A percentile compares a stretch with the other conserved stretches of the same genome.
Conservation (phyloP, 2,888 invertebrate species). For the Temnothorax rugatulus region DNA sequence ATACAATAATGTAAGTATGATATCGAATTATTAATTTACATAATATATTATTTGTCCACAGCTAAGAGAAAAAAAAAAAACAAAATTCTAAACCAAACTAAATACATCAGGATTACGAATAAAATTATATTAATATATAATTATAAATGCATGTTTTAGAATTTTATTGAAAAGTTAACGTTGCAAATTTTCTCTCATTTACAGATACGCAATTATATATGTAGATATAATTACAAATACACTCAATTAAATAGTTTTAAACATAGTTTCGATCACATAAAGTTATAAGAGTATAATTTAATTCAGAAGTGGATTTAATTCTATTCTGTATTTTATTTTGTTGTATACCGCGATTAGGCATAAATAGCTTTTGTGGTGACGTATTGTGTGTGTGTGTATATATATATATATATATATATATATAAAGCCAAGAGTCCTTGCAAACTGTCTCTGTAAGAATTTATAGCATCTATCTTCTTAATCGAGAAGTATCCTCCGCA, state of each 20-base stretch:
- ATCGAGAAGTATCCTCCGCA: constrained; percentile 74
- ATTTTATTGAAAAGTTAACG: background rate
- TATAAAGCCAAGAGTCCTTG: constrained; percentile 62
- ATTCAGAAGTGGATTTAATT: background rate
- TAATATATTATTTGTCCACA: constrained; percentile 6
- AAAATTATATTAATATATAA: background rate
- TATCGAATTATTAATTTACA: background rate
- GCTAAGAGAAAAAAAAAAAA: background rate
- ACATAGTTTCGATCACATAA: background rate
- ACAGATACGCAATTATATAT: background rate
- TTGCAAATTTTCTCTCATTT: background rate
- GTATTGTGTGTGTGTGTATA: constrained; percentile 8
- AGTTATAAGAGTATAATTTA: constrained; percentile 1
- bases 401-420: background rate
- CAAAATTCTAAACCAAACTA: background rate
- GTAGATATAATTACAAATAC: background rate
- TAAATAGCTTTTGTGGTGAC: no score
- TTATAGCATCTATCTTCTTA: constrained; percentile 71
- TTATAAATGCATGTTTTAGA: background rate
- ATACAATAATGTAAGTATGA: constrained; percentile 22
- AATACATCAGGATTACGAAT: background rate
- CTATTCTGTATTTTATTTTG: background rate
- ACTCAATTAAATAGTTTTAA: background rate
- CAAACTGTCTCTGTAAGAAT: constrained; percentile 60
- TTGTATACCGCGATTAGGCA: background rate